These are phyloP conservation scores for Numenius phaeopus DNA, from an alignment of 2,797 vertebrate genomes.

Conservation along the genomic window DNA sequence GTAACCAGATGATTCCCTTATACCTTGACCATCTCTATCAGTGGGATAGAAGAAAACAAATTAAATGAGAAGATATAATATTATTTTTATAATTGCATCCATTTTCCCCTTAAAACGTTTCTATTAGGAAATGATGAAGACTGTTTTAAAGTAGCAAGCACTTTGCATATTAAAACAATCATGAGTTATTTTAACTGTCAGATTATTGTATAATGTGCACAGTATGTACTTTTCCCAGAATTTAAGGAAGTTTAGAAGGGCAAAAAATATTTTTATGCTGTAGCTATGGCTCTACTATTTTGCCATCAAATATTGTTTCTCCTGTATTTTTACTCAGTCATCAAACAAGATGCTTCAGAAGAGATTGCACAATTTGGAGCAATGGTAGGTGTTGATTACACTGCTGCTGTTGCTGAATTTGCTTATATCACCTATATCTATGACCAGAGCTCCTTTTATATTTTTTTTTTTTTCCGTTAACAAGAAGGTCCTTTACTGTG, in stretches of 20 bases:
- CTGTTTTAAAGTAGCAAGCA: neutral
- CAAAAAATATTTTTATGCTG: neutral
- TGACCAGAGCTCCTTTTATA: neutral
- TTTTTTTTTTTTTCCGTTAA: neutral
- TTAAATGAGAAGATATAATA: neutral
- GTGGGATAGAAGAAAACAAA: neutral
- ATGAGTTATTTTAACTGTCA: neutral
- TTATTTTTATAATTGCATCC: neutral
- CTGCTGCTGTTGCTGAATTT: neutral
- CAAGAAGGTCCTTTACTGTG: neutral
- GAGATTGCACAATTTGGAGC: neutral
- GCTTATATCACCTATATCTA: neutral
- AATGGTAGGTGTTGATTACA: neutral
- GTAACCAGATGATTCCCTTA: neutral
- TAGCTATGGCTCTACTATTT: neutral
- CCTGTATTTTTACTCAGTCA: neutral
- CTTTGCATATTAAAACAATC: neutral
- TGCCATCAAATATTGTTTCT: neutral
- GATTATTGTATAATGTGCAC: neutral
- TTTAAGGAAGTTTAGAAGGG: neutral
- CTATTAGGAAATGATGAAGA: neutral
- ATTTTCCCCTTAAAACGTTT: neutral
- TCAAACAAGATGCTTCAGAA: neutral
- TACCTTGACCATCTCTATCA: neutral
- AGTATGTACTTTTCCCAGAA: neutral